Base-by-base conservation (phyloP, 1,140 invertebrate genomes). In the Lepidurus couesii region DNA sequence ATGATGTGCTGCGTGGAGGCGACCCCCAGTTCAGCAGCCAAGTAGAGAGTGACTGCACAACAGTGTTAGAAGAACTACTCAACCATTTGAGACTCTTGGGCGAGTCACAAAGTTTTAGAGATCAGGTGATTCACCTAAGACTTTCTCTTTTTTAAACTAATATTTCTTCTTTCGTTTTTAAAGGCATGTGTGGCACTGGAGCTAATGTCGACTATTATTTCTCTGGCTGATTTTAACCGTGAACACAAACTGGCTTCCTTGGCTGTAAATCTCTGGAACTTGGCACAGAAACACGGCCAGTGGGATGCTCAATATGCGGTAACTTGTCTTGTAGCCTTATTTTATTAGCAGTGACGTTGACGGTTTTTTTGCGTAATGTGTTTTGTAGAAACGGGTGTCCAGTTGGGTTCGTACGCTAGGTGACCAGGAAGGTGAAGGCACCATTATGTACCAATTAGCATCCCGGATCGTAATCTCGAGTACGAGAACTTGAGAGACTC, bases 1-100 rank as follows among this genome's bases (percentile, higher is more conserved):
- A 98, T 85, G 95, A 98, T 84, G 88, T 90, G 75, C 85, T 98
- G n/a, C 98, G 98, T 85, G 95, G 95, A 1, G 90, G 90, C 65
- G 95, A 97, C 86, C 88, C 90, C 42, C 93, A 95, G 85, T 98
- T 95, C 85, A 86, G 96, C 11, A 84, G 84, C 5, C 93, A 95
- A 86, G 87, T 96, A 0, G 91, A 95, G 81, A 90, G 90, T 82
- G 90, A 96, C 81, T 91, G 91, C 77, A 88, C 89, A 0, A 90
- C 92, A 79, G 85, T 97, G 74, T 85, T 96, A 10, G 90, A 92
- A 81, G 91, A 95, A 85, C 87, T 96, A 75, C 84, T 97, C 6
- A 84, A 86, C 42, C 89, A 93, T 81, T 86, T 97, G 7, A 87
- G 88, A 81, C 81, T 80, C 9, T 80, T 87, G 4, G 83, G 84